These are phyloP conservation scores for Phaedon cochleariae DNA, from an alignment of 2,888 invertebrate species.

Conservation along the genomic window DNA sequence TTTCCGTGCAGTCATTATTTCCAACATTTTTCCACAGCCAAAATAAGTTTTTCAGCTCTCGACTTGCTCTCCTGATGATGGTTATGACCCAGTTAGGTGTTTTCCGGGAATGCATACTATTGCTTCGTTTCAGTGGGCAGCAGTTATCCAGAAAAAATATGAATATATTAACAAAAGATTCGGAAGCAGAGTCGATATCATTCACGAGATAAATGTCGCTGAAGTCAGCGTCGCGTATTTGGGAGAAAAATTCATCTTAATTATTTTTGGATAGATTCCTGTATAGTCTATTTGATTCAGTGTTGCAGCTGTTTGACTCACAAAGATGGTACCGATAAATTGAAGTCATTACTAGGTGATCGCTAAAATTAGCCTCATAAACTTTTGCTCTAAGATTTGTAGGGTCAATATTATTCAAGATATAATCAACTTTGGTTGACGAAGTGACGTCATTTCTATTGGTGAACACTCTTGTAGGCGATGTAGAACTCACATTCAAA, in stretches of 20 bases:
- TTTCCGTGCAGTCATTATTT: conserved; percentile 1
- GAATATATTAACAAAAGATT: conserved; percentile 9
- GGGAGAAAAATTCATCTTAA: background rate
- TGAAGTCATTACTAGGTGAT: background rate
- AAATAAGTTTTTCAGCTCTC: conserved; percentile 2
- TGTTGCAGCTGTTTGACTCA: background rate
- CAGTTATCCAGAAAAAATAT: conserved; percentile 14
- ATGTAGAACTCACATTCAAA: background rate
- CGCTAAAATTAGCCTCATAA: background rate
- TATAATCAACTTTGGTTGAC: background rate
- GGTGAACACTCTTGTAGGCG: background rate
- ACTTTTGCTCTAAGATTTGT: background rate
- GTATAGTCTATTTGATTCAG: background rate
- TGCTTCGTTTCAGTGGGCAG: conserved; percentile 4
- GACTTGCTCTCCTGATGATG: background rate
- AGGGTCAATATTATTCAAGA: background rate
- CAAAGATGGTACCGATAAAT: background rate
- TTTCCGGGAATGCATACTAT: background rate
- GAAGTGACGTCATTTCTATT: background rate
- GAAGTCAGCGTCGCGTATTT: conserved; percentile 5
- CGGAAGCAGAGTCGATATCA: conserved; percentile 5
- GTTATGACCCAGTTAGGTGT: conserved; percentile 1
- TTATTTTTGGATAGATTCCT: background rate
- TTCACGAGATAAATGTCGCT: conserved; percentile 1
- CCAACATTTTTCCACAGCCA: conserved; percentile 8